Base-by-base conservation (phyloP, 2,113 vertebrate species). In the Calidris pygmaea region DNA sequence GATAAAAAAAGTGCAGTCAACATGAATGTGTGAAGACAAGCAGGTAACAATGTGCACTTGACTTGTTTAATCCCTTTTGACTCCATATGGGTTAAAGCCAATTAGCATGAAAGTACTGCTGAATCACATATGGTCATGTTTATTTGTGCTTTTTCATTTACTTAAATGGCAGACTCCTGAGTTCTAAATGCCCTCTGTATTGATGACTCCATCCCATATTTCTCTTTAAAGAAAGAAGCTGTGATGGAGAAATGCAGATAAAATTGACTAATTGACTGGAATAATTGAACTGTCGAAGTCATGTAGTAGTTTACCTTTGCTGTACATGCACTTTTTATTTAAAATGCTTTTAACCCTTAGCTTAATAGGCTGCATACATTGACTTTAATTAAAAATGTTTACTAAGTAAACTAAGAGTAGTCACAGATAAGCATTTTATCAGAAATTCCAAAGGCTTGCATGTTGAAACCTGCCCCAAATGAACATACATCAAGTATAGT, bases 81-180 rank as follows among this genome's bases (percentile, higher is more conserved):
- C 98, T 98, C 97, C 92, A 92, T 97, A 95, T 96, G 97, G 98
- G 97, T 97, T 98, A 96, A 98, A 98, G 97, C 97, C 98, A 99
- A 98, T 99, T 98, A 99, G 97, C 94, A 95, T 98, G 97, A 98
- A 98, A 98, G 98, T 98, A 97, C 97, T 95, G 97, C 97, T 97
- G 98, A 96, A 98, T 97, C 98, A 98, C 98, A 99, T 98, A 98
- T 98, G 98, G 98, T 96, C 91, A n/a, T 96, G 98, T 99, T 99
- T 99, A 98, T 98, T 98, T 98, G 97, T 97, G 98, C 98, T 98
- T 98, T 99, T 98, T 99, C 98, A 99, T 99, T 99, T 98, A 97
- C 98, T 98, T 99, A 98, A 99, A 99, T 99, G 98, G 98, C 98
- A 97, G 98, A 93, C 93, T 96, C 53, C 29, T 78, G 89, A 97